A percentile compares a stretch with the other conserved stretches of the same genome.
These are phyloP conservation scores for Hippocampus guttulatus DNA, from an alignment of 2,113 vertebrate species.

Conservation along the genomic window DNA sequence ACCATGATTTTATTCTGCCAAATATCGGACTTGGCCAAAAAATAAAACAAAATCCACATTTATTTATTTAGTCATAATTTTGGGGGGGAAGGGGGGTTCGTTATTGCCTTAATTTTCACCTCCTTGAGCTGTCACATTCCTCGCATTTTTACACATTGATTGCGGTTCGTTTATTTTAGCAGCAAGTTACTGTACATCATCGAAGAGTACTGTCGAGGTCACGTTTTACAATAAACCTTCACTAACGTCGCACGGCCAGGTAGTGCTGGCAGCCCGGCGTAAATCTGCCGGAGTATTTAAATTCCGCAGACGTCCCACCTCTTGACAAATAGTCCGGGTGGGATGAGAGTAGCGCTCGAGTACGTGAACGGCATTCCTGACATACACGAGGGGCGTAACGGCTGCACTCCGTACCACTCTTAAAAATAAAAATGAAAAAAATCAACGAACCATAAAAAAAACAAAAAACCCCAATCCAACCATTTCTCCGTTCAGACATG, in stretches of 20 bases:
- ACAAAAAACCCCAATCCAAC: neutral
- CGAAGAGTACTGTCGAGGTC: neutral
- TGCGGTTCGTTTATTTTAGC: neutral
- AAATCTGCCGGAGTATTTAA: conserved; percentile 25
- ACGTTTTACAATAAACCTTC: conserved; percentile 6
- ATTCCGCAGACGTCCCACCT: conserved; percentile 13
- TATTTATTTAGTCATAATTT: no score
- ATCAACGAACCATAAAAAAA: no score
- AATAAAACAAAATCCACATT: no score
- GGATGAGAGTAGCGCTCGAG: conserved; percentile 32
- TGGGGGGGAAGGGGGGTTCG: no score
- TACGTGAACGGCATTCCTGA: conserved; percentile 51
- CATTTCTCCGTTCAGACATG: neutral
- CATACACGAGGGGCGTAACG: conserved; percentile 8
- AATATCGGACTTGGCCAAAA: no score
- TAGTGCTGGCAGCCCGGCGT: conserved; percentile 2
- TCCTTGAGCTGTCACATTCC: neutral
- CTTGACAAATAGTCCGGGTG: conserved; percentile 30
- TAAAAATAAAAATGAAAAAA: neutral
- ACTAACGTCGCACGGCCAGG: conserved; percentile 21
- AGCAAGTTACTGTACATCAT: neutral
- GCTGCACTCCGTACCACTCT: conserved; percentile 24
- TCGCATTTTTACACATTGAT: no score
- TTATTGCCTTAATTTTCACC: neutral
- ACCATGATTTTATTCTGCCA: no score